Percentiles rank a stretch among this genome's conserved stretches.
These are phyloP conservation scores for Thymelicus acteon DNA, from an alignment of 2,888 invertebrate species.

Conservation along the genomic window DNA sequence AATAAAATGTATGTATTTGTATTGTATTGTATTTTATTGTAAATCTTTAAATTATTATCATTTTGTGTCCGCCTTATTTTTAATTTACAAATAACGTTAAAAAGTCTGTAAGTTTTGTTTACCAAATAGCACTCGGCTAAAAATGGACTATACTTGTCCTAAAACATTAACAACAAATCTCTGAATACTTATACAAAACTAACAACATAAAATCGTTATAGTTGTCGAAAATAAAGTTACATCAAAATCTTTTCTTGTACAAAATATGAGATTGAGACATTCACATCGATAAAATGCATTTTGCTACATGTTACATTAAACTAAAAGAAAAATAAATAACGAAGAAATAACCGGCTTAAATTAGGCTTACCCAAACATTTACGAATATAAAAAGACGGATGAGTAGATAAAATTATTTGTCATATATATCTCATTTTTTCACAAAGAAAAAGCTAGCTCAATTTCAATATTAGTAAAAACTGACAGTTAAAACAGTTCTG, in stretches of 20 bases:
- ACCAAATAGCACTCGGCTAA: too few relatives aligned
- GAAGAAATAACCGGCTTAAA: conserved; percentile 56
- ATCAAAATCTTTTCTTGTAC: conserved; percentile 37
- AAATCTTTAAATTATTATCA: too few relatives aligned
- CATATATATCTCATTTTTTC: background rate
- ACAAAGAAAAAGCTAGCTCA: background rate
- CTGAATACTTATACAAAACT: conserved; percentile 25
- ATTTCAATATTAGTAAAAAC: too few relatives aligned
- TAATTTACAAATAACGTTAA: too few relatives aligned
- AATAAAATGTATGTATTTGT: too few relatives aligned
- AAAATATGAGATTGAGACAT: conserved; percentile 40
- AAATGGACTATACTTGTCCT: conserved; percentile 31
- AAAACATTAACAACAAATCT: conserved; percentile 4
- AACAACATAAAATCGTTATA: conserved; percentile 26
- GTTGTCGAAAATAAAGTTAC: conserved; percentile 42
- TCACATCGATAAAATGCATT: conserved; percentile 49
- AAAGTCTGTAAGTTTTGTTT: too few relatives aligned
- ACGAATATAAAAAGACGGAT: background rate
- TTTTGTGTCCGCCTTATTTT: too few relatives aligned
- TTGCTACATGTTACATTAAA: conserved; percentile 55
- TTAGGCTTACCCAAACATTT: conserved; percentile 40
- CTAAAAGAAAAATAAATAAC: conserved; percentile 32
- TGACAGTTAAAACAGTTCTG: too few relatives aligned
- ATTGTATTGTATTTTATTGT: too few relatives aligned
- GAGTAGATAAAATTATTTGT: background rate